Base-by-base conservation (phyloP, 2,113 vertebrate genomes). In the Anolis carolinensis region DNA sequence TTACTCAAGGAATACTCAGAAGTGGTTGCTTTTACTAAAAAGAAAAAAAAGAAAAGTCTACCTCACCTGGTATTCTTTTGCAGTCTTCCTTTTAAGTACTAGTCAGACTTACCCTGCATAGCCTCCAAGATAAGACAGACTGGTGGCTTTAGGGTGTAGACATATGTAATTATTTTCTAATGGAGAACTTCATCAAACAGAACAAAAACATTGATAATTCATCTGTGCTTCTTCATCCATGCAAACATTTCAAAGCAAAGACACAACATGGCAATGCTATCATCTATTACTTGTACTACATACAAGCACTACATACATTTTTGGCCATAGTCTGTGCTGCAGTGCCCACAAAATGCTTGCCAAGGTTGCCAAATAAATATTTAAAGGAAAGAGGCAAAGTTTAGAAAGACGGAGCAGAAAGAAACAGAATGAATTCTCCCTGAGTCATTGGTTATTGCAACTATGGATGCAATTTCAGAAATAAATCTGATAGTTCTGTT, bases 381-480 rank as follows among this genome's bases (percentile, higher is more conserved):
- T 74, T 65, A 93, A 92, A 86, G 48, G 44, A 25, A 71, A 34
- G 16, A 80, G 50, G 48, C 50, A 79, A 30, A 7, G 59, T 39
- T 44, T 32, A 34, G 52, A 70, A 78, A 62, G 14, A 11, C 13
- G 23, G 34, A 39, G 50, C 88, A 72, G 87, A 89, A 44, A 90
- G 92, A 94, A 92, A 91, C 9, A 21, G 90, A 91, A 77, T 87
- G 91, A 92, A 95, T 91, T 95, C 95, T 95, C 96, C 95, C 95
- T 94, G 94, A n/a, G n/a, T n/a, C n/a, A n/a, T n/a, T 96, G 94
- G 95, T 96, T 95, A 96, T 95, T 86, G 96, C 96, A 96, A 92
- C 95, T 90, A 96, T 96, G 96, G 92, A 92, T 90, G 90, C 67
- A 88, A 91, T 93, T 93, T 95, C 94, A 94, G 91, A 95, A 93